Percentiles rank a stretch among this genome's conserved stretches.
Evolutionary conservation across 2,113 vertebrate genomes (phyloP).

Genomic region (Albula glossodonta): DNA sequence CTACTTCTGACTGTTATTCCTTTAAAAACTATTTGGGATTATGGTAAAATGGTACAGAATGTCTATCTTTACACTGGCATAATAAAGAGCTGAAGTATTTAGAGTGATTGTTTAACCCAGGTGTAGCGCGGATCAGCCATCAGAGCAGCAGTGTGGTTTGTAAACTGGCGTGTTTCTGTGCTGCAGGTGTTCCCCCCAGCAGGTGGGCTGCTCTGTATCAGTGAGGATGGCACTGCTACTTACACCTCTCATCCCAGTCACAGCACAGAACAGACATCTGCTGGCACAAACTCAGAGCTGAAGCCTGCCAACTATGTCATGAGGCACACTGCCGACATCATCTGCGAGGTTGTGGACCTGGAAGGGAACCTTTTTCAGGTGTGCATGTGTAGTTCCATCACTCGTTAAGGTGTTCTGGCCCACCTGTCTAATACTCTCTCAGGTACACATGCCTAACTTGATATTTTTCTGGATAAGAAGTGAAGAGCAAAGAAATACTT

Average conservation of each 20-base stretch:
- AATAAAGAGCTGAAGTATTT: too few relatives aligned
- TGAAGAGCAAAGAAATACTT: not conserved
- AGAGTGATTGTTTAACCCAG: too few relatives aligned
- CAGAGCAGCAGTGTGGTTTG: not conserved
- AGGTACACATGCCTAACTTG: slow-evolving; percentile 56
- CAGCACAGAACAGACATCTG: slow-evolving; percentile 30
- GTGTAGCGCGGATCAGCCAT: too few relatives aligned
- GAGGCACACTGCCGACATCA: slow-evolving; percentile 71
- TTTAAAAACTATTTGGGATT: too few relatives aligned
- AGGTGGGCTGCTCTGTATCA: slow-evolving; percentile 75
- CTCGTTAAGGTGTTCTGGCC: too few relatives aligned
- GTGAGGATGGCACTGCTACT: slow-evolving; percentile 71
- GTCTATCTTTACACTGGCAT: too few relatives aligned
- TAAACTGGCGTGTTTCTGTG: not conserved
- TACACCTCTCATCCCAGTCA: slow-evolving; percentile 70
- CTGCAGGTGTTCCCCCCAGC: slow-evolving; percentile 65
- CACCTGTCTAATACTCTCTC: slow-evolving; percentile 57
- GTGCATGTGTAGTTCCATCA: slow-evolving; percentile 13
- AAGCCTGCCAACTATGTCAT: slow-evolving; percentile 76
- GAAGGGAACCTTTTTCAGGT: slow-evolving; percentile 87
- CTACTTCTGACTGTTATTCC: too few relatives aligned
- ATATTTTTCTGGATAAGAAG: not conserved
- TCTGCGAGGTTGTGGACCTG: slow-evolving; percentile 80
- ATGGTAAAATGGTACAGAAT: too few relatives aligned
- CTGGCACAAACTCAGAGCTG: slow-evolving; percentile 47